phyloP scores from a whole-genome alignment of 2,797 vertebrate genomes.

The Pseudopleuronectes americanus region DNA sequence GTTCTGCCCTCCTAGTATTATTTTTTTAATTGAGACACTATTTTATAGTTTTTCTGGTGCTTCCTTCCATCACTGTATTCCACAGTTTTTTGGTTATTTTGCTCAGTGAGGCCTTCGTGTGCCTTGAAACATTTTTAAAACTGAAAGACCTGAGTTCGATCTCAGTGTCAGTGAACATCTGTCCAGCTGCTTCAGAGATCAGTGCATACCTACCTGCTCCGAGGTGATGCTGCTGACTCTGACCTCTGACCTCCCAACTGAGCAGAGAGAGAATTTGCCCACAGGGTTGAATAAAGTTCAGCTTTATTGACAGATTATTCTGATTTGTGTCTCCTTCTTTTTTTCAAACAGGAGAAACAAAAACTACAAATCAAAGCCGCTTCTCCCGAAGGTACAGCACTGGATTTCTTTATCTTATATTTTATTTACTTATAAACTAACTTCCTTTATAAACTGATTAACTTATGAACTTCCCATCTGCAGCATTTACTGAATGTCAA shows the following conservation, averaged over 20 bases:
- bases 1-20: not conserved
- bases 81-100: not conserved
- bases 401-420: not conserved
- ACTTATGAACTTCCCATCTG: constrained; percentile 2
- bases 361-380: constrained; percentile 92
- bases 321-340: not conserved
- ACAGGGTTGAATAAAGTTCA: constrained; percentile 38
- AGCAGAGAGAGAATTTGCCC: constrained; percentile 35
- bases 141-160: constrained; percentile 14
- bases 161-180: constrained; percentile 27
- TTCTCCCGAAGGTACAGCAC: constrained; percentile 91
- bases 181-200: constrained; percentile 26
- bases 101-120: not conserved
- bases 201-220: constrained; percentile 44
- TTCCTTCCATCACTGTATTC: not conserved
- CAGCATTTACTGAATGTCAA: constrained; percentile 96
- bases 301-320: constrained; percentile 26
- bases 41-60: not conserved
- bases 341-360: constrained; percentile 91
- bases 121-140: constrained; percentile 15
- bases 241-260: constrained; percentile 47
- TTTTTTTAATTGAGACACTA: not conserved
- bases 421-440: not conserved
- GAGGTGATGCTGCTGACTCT: constrained; percentile 28
- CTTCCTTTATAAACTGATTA: not conserved